Evolutionary conservation across 2,113 vertebrate species (phyloP), one percentile per base, ranked within the genome.

Genomic region (Limnothrissa miodon): DNA sequence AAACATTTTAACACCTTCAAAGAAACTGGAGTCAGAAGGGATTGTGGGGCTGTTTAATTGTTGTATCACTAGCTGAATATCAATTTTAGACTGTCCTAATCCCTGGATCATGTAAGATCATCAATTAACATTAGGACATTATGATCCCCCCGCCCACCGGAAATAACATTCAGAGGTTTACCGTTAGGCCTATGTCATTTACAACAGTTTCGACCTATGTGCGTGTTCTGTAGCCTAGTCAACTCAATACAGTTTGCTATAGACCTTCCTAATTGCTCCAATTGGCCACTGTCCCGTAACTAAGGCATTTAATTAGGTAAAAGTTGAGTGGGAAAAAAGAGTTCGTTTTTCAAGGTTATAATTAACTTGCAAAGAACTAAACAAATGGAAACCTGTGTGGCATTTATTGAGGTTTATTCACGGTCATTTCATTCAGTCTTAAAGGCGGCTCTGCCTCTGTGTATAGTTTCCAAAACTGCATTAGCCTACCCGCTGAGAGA

Each of bases 401-500:
- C 33, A 11, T 36, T 74, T 39, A 39, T 17, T 74, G 66, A 74
- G 66, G 66, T 17, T 39, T 74, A 74, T 74, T 74, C 11, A 74
- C 66, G 66, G 66, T 83, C 21, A 45, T 23, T 23, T 39, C 82
- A 80, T 29, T 51, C 78, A 74, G 10, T 3, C 29, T 11, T 19
- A 48, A 48, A 48, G 8, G 46, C 42, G 48, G 48, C 48, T 56
- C 78, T 79, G 39, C 45, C 48, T 56, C 78, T 79, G 39, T 79
- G 9, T 45, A n/a, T 11, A 19, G 10, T 9, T 53, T 46, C 53
- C 6, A 36, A 39, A 36, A 15, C 15, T 19, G 29, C 48, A 48
- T 33, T 48, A 80, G 80, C 29, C 17, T 85, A 91, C 90, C 89
- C 85, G 87, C 23, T 39, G 83, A 78, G 90, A 90, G 62, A 89